These are phyloP conservation scores for Lithophane socia DNA, from an alignment of 2,888 invertebrate genomes.

Conservation along the genomic window DNA sequence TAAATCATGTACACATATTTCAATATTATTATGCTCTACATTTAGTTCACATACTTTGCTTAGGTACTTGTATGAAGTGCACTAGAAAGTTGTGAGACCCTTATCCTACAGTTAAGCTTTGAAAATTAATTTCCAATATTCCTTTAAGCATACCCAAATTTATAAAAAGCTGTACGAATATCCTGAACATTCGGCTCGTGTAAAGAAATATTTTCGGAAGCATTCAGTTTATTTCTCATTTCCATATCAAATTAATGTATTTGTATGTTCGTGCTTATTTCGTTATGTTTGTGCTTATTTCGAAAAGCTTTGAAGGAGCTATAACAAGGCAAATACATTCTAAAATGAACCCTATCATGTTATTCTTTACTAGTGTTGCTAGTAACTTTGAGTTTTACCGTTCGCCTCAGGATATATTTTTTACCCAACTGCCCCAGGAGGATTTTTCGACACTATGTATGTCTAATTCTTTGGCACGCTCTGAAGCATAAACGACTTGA, in stretches of 20 bases:
- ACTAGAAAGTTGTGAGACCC: slow-evolving; percentile 7
- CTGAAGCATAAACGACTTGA: no score
- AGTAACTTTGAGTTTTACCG: not conserved
- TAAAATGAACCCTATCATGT: not conserved
- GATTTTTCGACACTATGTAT: no score
- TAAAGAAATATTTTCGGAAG: slow-evolving; percentile 19
- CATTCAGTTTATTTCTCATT: slow-evolving; percentile 24
- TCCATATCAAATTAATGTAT: not conserved
- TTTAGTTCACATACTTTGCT: slow-evolving; percentile 11
- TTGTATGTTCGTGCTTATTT: no score
- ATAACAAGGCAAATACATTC: not conserved
- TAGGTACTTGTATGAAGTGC: slow-evolving; percentile 2
- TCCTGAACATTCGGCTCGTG: slow-evolving; percentile 12
- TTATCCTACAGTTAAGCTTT: slow-evolving; percentile 16
- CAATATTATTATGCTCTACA: not conserved
- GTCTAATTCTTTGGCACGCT: no score
- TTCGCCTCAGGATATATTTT: not conserved
- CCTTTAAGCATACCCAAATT: slow-evolving; percentile 20
- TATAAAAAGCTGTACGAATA: slow-evolving; percentile 3
- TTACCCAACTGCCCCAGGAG: not conserved
- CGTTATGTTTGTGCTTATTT: not conserved
- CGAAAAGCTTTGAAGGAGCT: slow-evolving; percentile 2
- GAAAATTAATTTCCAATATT: slow-evolving; percentile 27
- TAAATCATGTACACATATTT: not conserved
- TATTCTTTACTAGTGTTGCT: not conserved